A percentile compares a stretch with the other conserved stretches of the same genome.
Evolutionary conservation across 1,140 invertebrate species (phyloP).

Genomic region (Drosophila virilis): DNA sequence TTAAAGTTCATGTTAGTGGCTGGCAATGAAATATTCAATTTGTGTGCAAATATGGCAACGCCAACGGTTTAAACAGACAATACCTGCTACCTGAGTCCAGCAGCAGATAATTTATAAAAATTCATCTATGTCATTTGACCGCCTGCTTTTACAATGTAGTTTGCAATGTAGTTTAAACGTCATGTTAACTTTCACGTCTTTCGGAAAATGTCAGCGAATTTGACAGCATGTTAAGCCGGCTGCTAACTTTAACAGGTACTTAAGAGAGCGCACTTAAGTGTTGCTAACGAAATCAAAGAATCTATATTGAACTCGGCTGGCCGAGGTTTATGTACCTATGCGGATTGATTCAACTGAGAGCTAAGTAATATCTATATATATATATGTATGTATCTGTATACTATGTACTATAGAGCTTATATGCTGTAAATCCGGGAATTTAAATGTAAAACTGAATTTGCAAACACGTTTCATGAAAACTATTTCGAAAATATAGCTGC

Average conservation of each 20-base stretch:
- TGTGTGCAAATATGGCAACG: background rate
- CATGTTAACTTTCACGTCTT: background rate
- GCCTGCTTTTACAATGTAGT: background rate
- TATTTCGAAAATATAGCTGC: background rate
- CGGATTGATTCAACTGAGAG: slow-evolving; percentile 1
- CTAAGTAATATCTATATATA: background rate
- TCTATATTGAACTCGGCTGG: background rate
- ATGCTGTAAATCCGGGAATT: too few species aligned
- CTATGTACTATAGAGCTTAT: too few species aligned
- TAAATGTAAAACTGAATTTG: too few species aligned
- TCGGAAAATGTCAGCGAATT: too few species aligned
- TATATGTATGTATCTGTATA: background rate
- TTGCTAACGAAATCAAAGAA: slow-evolving; percentile 1
- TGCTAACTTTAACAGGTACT: background rate
- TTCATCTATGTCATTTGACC: background rate
- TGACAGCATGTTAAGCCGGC: background rate
- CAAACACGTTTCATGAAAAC: background rate
- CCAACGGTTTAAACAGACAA: too few species aligned
- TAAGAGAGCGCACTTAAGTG: background rate
- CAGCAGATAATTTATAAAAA: too few species aligned
- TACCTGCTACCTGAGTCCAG: too few species aligned
- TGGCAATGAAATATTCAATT: background rate
- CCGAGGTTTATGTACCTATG: slow-evolving; percentile 1
- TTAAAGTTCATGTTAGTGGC: slow-evolving; percentile 1
- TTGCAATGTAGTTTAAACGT: background rate